These are phyloP conservation scores for Pandion haliaetus DNA, from an alignment of 2,113 vertebrate species.

Conservation along the genomic window DNA sequence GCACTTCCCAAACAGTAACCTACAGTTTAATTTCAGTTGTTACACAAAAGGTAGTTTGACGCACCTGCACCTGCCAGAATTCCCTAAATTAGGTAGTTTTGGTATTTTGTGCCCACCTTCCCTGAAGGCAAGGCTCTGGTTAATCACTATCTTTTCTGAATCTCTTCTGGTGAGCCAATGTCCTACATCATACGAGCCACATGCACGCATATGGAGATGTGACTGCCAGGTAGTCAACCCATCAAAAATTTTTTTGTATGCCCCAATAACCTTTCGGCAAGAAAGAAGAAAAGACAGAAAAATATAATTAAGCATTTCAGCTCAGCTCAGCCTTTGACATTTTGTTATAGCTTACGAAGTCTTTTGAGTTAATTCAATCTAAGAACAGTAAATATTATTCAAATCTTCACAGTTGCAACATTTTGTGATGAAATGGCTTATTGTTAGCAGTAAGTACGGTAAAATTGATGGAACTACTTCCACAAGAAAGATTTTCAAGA, in stretches of 20 bases:
- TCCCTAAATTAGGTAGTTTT: not conserved
- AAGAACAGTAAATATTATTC: not conserved
- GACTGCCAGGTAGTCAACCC: not conserved
- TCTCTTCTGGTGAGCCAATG: not conserved
- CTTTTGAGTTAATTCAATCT: not conserved
- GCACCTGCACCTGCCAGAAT: not conserved
- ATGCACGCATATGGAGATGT: rapidly evolving
- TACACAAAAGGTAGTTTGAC: not conserved
- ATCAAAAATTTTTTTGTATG: not conserved
- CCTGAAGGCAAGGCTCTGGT: not conserved
- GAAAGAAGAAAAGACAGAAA: not conserved
- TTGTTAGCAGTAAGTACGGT: not conserved
- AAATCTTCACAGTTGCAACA: not conserved
- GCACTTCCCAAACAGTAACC: not conserved
- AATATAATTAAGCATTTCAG: not conserved
- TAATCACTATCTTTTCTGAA: not conserved
- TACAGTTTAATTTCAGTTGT: not conserved
- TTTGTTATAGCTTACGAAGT: not conserved
- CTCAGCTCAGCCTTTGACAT: not conserved
- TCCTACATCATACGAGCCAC: not conserved
- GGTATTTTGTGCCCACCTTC: not conserved
- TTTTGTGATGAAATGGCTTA: not conserved
- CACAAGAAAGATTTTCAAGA: not conserved
- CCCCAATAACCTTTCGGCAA: not conserved
- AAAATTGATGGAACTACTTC: not conserved